phyloP scores from a whole-genome alignment of 1,140 invertebrate genomes.

The Carposina sasakii region DNA sequence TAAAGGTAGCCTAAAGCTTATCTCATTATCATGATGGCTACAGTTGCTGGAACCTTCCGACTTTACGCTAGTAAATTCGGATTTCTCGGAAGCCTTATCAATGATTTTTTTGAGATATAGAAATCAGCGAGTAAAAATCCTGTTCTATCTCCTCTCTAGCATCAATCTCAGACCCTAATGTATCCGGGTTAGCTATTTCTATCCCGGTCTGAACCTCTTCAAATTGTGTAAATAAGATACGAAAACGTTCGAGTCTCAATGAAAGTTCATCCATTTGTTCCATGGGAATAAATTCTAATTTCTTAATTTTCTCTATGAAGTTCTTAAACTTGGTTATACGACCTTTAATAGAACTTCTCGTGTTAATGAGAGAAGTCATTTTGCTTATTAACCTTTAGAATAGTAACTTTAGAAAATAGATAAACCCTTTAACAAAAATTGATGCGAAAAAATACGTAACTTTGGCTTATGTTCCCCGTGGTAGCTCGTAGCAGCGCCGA shows the following conservation, averaged over 20 bases:
- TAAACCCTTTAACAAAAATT: no score
- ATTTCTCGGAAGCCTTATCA: neutral
- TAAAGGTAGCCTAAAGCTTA: constrained; percentile 24
- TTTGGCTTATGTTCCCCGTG: no score
- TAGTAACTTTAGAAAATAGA: no score
- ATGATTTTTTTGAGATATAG: neutral
- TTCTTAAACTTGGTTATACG: neutral
- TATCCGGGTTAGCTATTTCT: neutral
- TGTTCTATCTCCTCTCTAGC: neutral
- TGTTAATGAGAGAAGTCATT: no score
- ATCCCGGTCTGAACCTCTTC: neutral
- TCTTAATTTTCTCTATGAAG: neutral
- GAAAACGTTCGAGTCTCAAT: neutral
- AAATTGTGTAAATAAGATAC: neutral
- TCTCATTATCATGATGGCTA: neutral
- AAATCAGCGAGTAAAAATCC: neutral
- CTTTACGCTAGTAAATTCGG: no score
- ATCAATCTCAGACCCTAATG: neutral
- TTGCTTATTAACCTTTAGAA: no score
- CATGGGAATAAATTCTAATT: neutral
- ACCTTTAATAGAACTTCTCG: constrained; percentile 4
- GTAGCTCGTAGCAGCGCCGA: no score
- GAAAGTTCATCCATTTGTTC: neutral
- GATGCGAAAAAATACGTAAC: no score
- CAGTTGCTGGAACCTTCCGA: neutral